Conservation (phyloP, 2,888 invertebrate genomes). For the Ormyrus labotus region DNA sequence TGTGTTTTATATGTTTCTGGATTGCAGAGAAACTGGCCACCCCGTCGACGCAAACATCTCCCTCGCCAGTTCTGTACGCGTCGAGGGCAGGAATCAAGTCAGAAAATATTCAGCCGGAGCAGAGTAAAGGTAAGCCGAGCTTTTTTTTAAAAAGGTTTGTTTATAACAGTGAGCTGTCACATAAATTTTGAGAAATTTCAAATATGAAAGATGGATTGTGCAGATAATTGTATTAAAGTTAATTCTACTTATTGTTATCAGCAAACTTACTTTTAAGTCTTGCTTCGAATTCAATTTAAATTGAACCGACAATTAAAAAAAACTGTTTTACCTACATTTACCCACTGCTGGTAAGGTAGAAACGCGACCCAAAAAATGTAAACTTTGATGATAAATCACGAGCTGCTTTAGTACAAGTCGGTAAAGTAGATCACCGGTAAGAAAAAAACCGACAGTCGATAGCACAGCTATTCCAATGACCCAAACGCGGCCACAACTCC, state of each 20-base stretch:
- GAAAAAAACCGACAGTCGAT: background rate
- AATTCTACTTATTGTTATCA: too few relatives aligned
- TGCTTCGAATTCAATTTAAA: background rate
- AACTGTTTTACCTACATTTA: background rate
- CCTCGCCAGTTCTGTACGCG: slow-evolving; percentile 72
- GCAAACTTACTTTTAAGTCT: too few relatives aligned
- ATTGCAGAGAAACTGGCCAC: slow-evolving; percentile 76
- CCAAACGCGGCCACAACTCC: too few relatives aligned
- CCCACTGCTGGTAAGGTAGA: slow-evolving; percentile 15
- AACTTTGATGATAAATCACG: too few relatives aligned
- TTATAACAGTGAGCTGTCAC: too few relatives aligned
- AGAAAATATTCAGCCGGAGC: slow-evolving; percentile 70
- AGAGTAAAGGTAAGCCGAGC: slow-evolving; percentile 69
- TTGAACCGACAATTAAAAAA: background rate
- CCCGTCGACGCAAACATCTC: slow-evolving; percentile 72
- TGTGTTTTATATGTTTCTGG: slow-evolving; percentile 32
- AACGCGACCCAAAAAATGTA: background rate
- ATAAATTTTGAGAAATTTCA: too few relatives aligned
- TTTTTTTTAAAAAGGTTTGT: too few relatives aligned
- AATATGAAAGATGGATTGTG: too few relatives aligned
- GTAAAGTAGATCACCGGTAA: background rate
- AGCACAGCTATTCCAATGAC: background rate
- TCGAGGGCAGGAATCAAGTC: slow-evolving; percentile 73
- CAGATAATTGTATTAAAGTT: too few relatives aligned
- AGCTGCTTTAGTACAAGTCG: background rate